Evolutionary conservation across 2,888 invertebrate genomes (phyloP).

Genomic region (Drosophila niveifrons): DNA sequence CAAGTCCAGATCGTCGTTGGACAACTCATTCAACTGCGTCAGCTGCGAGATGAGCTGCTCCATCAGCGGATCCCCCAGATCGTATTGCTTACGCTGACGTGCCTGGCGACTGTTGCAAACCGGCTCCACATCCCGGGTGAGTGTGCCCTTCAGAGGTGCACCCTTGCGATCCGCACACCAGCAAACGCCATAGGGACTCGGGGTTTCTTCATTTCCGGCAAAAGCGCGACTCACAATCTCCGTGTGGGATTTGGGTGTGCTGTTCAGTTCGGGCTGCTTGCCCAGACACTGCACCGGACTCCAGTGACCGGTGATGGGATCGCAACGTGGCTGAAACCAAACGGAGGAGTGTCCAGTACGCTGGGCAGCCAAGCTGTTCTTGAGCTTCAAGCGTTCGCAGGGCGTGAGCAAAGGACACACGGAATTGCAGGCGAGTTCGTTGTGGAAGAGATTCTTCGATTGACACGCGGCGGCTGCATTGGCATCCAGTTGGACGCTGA

Average conservation of each 20-base stretch:
- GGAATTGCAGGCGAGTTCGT: slow-evolving; percentile 91
- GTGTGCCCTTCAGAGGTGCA: slow-evolving; percentile 92
- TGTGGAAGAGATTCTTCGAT: slow-evolving; percentile 94
- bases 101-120: slow-evolving; percentile 93
- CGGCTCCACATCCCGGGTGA: slow-evolving; percentile 91
- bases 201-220: slow-evolving; percentile 24
- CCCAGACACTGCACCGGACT: slow-evolving; percentile 93
- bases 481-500: slow-evolving; percentile 87
- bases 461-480: slow-evolving; percentile 90
- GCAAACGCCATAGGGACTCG: slow-evolving; percentile 89
- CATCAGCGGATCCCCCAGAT: slow-evolving; percentile 86
- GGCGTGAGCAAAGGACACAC: slow-evolving; percentile 94
- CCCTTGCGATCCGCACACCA: slow-evolving; percentile 95
- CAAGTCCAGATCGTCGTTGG: slow-evolving; percentile 53
- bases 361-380: slow-evolving; percentile 90
- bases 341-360: slow-evolving; percentile 86
- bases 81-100: slow-evolving; percentile 86
- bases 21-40: slow-evolving; percentile 86
- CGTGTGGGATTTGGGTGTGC: slow-evolving; percentile 32
- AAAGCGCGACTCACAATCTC: slow-evolving; percentile 72
- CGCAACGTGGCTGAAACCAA: slow-evolving; percentile 91
- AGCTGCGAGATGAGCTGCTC: slow-evolving; percentile 90
- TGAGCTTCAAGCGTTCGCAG: slow-evolving; percentile 92
- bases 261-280: slow-evolving; percentile 83
- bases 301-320: slow-evolving; percentile 91